Evolutionary conservation across 2,888 invertebrate species (phyloP).

Genomic region (Hypercompe scribonia): DNA sequence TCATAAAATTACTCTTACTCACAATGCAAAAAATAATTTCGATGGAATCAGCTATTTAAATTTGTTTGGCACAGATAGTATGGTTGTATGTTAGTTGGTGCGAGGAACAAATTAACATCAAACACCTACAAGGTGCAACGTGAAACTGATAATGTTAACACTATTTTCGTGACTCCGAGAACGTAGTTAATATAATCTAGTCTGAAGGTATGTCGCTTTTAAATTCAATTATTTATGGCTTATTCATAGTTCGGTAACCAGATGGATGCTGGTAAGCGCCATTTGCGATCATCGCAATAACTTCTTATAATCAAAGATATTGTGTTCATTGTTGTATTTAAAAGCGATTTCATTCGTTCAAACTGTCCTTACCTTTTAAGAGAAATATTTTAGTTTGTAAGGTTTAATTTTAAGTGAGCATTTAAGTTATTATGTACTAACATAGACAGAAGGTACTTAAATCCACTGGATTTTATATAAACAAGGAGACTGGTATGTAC

Average conservation of each 20-base stretch:
- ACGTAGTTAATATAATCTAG: conserved; percentile 77
- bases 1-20: too few relatives aligned
- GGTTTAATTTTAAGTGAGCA: conserved; percentile 74
- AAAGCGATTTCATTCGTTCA: conserved; percentile 67
- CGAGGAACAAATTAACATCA: conserved; percentile 12
- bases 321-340: conserved; percentile 56
- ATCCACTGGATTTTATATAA: conserved; percentile 78
- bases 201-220: conserved; percentile 77
- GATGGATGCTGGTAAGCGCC: conserved; percentile 19
- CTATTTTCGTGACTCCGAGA: conserved; percentile 70
- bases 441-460: conserved; percentile 77
- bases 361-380: conserved; percentile 61
- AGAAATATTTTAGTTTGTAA: conserved; percentile 62
- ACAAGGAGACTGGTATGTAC: conserved; percentile 85
- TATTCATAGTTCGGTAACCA: conserved; percentile 31
- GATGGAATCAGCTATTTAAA: conserved; percentile 4
- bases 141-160: conserved; percentile 37
- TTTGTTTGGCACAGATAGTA: conserved; percentile 16
- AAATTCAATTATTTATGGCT: conserved; percentile 55
- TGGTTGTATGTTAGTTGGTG: conserved; percentile 8
- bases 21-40: not conserved
- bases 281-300: conserved; percentile 21
- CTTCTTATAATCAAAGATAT: conserved; percentile 33
- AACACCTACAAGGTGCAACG: conserved; percentile 38
- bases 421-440: conserved; percentile 81